Percentiles rank a stretch among this genome's conserved stretches.
phyloP scores from a whole-genome alignment of 2,888 invertebrate species.

The Cabera pusaria region DNA sequence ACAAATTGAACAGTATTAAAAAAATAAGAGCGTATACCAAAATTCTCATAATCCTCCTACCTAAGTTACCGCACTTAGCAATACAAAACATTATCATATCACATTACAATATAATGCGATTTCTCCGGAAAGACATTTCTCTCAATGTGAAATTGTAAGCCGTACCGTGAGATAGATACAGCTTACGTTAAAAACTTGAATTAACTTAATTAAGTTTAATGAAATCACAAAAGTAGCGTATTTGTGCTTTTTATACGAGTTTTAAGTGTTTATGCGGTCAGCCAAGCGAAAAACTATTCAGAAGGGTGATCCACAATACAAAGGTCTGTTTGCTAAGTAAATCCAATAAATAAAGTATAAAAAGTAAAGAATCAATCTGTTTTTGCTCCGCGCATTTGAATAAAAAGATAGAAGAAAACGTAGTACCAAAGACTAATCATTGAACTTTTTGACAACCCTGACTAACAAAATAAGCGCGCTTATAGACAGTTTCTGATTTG shows the following conservation, averaged over 20 bases:
- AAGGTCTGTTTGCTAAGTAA: constrained; percentile 19
- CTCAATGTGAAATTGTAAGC: constrained; percentile 44
- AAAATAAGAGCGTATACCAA: no score
- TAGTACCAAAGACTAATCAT: constrained; percentile 15
- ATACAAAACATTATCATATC: constrained; percentile 15
- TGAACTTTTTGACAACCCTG: no score
- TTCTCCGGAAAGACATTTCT: constrained; percentile 36
- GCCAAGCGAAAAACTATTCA: constrained; percentile 28
- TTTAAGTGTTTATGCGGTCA: constrained; percentile 23
- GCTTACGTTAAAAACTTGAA: constrained; percentile 37
- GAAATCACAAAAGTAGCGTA: constrained; percentile 48
- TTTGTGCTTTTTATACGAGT: constrained; percentile 27
- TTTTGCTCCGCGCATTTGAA: constrained; percentile 5
- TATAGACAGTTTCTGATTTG: no score
- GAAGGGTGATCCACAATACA: constrained; percentile 17
- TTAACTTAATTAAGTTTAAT: constrained; percentile 70
- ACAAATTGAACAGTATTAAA: no score
- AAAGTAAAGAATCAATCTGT: constrained; percentile 2
- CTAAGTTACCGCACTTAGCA: constrained; percentile 6
- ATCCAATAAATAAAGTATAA: constrained; percentile 8
- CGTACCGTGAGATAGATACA: constrained; percentile 57
- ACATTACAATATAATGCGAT: constrained; percentile 25
- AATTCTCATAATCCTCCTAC: neutral
- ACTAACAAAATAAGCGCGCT: no score
- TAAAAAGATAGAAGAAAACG: constrained; percentile 11